Percentiles rank a stretch among this genome's conserved stretches.
Evolutionary conservation across 1,140 invertebrate genomes (phyloP).

Genomic region (Nasonia vitripennis): DNA sequence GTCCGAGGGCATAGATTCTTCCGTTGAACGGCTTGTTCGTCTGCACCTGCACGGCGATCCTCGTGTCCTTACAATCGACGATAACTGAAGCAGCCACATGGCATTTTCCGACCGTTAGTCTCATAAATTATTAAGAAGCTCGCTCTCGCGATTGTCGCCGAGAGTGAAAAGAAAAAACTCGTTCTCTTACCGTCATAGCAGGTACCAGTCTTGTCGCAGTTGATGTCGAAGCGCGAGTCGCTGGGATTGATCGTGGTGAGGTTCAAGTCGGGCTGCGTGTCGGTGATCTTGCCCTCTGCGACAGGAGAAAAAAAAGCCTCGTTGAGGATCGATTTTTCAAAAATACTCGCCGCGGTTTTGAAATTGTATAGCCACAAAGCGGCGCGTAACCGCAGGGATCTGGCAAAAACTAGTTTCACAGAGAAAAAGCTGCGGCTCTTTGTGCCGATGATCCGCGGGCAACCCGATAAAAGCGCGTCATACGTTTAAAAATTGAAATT

Average conservation of each 20-base stretch:
- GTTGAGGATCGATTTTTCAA: not conserved
- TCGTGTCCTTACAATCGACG: constrained; percentile 95
- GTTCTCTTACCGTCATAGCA: constrained; percentile 90
- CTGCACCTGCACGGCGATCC: constrained; percentile 92
- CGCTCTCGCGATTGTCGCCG: not conserved
- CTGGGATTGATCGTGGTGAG: constrained; percentile 36
- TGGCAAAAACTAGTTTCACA: not conserved
- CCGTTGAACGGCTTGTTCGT: constrained; percentile 97
- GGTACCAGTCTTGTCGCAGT: constrained; percentile 95
- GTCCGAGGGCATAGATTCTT: constrained; percentile 92
- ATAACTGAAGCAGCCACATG: constrained; percentile 80
- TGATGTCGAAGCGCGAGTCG: constrained; percentile 83
- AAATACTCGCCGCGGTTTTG: not conserved
- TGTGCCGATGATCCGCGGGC: not conserved
- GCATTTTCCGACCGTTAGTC: constrained; percentile 35
- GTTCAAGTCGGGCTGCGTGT: constrained; percentile 22
- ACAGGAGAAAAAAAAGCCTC: not conserved
- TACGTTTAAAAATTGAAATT: not conserved
- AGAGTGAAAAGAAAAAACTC: not conserved
- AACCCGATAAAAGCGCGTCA: not conserved
- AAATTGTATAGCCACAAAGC: not conserved
- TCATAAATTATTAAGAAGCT: constrained; percentile 15
- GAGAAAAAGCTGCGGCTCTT: not conserved
- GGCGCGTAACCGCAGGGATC: too few species aligned
- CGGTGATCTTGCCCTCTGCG: constrained; percentile 57